Base-by-base conservation (phyloP, 92 coral and sea anemone genomes). In the Scolanthus callimorphus region DNA sequence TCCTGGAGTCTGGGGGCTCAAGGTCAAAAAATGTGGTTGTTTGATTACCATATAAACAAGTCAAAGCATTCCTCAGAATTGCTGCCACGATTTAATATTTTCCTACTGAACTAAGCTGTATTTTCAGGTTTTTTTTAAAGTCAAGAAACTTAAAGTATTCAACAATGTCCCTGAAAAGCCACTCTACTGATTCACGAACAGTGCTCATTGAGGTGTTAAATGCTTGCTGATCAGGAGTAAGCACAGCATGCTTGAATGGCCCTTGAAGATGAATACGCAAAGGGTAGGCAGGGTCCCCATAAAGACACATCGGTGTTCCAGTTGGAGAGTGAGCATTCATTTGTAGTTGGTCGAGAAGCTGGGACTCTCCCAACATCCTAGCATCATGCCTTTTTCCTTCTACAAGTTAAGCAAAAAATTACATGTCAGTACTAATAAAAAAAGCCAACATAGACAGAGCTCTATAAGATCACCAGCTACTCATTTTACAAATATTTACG, bases 1-100 rank as follows among this genome's bases (percentile, higher is more conserved):
- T n/a, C n/a, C n/a, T n/a, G n/a, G n/a, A n/a, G n/a, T n/a, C 50
- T 49, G 59, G 69, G 24, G 69, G 69, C 11, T 43, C 69, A 17
- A 62, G n/a, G n/a, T 30, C 69, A 62, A 62, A 62, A 28, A 44
- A 63, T 15, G 26, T 63, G 45, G 69, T 24, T 0, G 69, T 63
- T 45, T 44, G 29, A 37, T 65, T 30, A 49, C 26, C 22, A 34
- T 49, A 51, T 29, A 50, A 31, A 55, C 71, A 51, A 13, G 61
- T 65, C 30, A 65, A 44, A 51, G 28, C 61, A 65, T 65, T 51
- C 24, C 60, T 3, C 17, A 65, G 61, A 12, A 51, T 65, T 31
- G 48, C 61, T 20, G 50, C 25, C 27, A 65, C 51, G 29, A 48
- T 25, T 17, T 63, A 63, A 25, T 49, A 27, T 13, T 63, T 63